phyloP scores from a whole-genome alignment of 2,113 vertebrate species.

The Hystrix brachyura region DNA sequence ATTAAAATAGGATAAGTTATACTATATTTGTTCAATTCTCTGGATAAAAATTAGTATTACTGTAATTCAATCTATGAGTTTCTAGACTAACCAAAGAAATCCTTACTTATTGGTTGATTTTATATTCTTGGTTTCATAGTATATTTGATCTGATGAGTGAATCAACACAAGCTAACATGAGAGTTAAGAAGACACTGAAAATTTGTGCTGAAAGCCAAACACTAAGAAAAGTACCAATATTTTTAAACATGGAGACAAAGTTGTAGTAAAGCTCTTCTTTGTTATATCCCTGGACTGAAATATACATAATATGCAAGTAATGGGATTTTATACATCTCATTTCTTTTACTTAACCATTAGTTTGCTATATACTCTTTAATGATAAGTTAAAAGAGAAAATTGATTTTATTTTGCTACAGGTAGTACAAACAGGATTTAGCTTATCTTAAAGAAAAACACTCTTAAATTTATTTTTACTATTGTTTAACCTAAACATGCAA shows the following conservation, averaged over 20 bases:
- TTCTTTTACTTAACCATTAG: neutral
- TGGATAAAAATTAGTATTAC: conserved; percentile 39
- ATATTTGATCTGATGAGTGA: neutral
- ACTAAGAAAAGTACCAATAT: neutral
- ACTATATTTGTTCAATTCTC: neutral
- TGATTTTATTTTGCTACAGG: neutral
- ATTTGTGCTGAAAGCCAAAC: neutral
- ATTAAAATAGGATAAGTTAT: conserved; percentile 61
- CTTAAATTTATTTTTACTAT: neutral
- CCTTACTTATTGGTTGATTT: neutral
- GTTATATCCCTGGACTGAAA: neutral
- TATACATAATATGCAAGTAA: neutral
- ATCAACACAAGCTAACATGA: neutral
- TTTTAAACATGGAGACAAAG: neutral
- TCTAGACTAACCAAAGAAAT: conserved; percentile 17
- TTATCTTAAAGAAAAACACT: neutral
- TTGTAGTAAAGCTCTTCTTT: neutral
- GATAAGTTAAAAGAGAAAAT: neutral
- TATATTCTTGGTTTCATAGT: neutral
- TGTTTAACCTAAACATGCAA: neutral
- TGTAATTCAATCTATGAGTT: conserved; percentile 42
- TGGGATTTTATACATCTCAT: neutral
- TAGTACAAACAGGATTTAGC: neutral
- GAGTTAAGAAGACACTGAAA: neutral
- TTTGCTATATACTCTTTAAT: neutral